phyloP scores from a whole-genome alignment of 1,140 invertebrate species.

The Chrysomallon squamiferum region DNA sequence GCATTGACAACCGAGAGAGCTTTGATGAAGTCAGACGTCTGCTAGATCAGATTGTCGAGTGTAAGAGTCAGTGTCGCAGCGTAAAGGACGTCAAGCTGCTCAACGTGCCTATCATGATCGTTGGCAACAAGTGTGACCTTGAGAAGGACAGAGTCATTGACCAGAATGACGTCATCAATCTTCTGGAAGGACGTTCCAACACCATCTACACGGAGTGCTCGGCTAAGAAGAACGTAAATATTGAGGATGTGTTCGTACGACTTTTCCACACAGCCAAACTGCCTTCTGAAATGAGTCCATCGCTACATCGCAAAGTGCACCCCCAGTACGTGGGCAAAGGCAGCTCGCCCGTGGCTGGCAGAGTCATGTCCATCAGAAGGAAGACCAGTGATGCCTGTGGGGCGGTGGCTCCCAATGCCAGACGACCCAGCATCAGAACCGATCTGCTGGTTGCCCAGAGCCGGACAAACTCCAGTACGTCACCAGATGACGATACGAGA shows the following conservation, averaged over 20 bases:
- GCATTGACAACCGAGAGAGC: conserved; percentile 83
- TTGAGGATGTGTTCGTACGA: conserved; percentile 82
- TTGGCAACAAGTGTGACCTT: conserved; percentile 81
- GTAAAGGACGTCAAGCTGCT: conserved; percentile 45
- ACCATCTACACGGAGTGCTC: conserved; percentile 84
- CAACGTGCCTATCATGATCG: conserved; percentile 80
- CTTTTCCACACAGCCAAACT: conserved; percentile 80
- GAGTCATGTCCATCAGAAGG: conserved; percentile 76
- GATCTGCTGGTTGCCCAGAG: conserved; percentile 85
- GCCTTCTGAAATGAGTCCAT: conserved; percentile 87
- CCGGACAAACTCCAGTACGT: conserved; percentile 17
- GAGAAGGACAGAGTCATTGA: conserved; percentile 72
- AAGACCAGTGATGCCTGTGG: conserved; percentile 83
- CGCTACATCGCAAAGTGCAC: conserved; percentile 72
- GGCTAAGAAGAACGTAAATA: conserved; percentile 78
- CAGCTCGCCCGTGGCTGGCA: conserved; percentile 49
- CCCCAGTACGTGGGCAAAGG: conserved; percentile 47
- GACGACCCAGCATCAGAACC: conserved; percentile 82
- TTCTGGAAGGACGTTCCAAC: conserved; percentile 54
- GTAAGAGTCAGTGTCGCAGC: conserved; percentile 40
- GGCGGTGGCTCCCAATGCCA: conserved; percentile 81
- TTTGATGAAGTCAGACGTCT: conserved; percentile 83
- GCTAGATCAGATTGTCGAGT: conserved; percentile 80
- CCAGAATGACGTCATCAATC: conserved; percentile 35
- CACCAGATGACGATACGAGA: conserved; percentile 4